These are phyloP conservation scores for Dysmachus trigonus DNA, from an alignment of 2,888 invertebrate species.

Conservation along the genomic window DNA sequence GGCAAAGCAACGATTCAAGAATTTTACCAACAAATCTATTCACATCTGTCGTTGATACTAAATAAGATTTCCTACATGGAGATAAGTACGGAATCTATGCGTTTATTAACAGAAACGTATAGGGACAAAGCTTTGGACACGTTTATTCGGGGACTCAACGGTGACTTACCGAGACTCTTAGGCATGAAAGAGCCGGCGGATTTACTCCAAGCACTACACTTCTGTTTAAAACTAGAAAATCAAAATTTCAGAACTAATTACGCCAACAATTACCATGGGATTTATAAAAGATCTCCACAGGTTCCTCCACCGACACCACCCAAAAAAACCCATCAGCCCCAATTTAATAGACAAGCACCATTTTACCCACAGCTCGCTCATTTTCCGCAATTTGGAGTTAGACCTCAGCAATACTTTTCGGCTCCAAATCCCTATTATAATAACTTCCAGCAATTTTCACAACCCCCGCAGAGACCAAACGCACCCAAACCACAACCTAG, in stretches of 20 bases:
- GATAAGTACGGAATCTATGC: slow-evolving; percentile 3
- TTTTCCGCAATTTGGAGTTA: background rate
- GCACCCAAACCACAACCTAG: background rate
- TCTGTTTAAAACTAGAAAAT: background rate
- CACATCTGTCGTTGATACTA: slow-evolving; percentile 44
- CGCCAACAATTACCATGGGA: background rate
- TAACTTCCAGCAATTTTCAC: background rate
- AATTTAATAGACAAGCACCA: background rate
- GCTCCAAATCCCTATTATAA: background rate
- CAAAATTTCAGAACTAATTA: background rate
- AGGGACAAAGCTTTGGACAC: background rate
- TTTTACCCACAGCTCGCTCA: background rate
- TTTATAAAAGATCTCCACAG: background rate
- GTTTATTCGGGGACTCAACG: background rate
- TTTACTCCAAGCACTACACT: background rate
- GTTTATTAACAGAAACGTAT: background rate
- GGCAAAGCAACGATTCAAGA: slow-evolving; percentile 34
- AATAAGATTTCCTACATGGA: slow-evolving; percentile 42
- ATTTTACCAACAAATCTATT: slow-evolving; percentile 46
- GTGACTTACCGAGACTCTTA: background rate
- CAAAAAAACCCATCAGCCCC: background rate
- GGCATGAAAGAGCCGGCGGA: background rate
- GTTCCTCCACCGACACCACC: background rate
- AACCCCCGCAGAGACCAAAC: background rate
- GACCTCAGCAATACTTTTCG: background rate